phyloP scores from a whole-genome alignment of 2,888 invertebrate species.

The Drosophila neonasuta region DNA sequence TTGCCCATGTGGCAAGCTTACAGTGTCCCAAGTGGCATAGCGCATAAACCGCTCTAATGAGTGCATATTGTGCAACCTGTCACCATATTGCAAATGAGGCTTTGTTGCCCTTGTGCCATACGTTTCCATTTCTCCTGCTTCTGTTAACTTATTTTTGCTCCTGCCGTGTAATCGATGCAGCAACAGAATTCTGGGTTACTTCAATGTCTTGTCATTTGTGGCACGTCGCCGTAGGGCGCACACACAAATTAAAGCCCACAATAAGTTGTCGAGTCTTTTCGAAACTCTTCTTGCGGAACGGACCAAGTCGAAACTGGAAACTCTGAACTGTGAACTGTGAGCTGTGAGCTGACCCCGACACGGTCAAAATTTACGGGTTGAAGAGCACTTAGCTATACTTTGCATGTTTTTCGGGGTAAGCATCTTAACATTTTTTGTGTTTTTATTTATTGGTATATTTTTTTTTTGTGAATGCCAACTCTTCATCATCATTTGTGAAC shows the following conservation, averaged over 20 bases:
- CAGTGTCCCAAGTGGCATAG: slow-evolving; percentile 25
- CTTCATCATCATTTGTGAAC: slow-evolving; percentile 19
- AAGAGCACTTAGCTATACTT: slow-evolving; percentile 56
- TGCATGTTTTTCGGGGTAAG: slow-evolving; percentile 43
- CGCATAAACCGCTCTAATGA: slow-evolving; percentile 64
- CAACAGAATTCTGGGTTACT: slow-evolving; percentile 8
- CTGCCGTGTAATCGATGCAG: slow-evolving; percentile 48
- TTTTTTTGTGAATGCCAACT: not conserved
- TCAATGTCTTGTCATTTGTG: slow-evolving; percentile 17
- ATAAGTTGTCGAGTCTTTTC: slow-evolving; percentile 2
- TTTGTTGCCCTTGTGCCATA: slow-evolving; percentile 31
- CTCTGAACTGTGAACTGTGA: slow-evolving; percentile 1
- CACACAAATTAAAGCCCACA: slow-evolving; percentile 25
- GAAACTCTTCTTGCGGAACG: slow-evolving; percentile 12
- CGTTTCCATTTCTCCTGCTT: not conserved
- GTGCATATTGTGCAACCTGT: slow-evolving; percentile 64
- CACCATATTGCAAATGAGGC: slow-evolving; percentile 48
- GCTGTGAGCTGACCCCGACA: slow-evolving; percentile 19
- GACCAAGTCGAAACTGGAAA: slow-evolving; percentile 4
- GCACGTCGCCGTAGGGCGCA: slow-evolving; percentile 2
- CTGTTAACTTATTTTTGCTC: not conserved
- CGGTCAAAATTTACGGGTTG: slow-evolving; percentile 27
- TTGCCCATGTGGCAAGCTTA: slow-evolving; percentile 10
- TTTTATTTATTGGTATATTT: not conserved
- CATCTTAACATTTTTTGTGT: slow-evolving; percentile 46